Base-by-base conservation (phyloP, 2,888 invertebrate species). In the Erebia palarica region DNA sequence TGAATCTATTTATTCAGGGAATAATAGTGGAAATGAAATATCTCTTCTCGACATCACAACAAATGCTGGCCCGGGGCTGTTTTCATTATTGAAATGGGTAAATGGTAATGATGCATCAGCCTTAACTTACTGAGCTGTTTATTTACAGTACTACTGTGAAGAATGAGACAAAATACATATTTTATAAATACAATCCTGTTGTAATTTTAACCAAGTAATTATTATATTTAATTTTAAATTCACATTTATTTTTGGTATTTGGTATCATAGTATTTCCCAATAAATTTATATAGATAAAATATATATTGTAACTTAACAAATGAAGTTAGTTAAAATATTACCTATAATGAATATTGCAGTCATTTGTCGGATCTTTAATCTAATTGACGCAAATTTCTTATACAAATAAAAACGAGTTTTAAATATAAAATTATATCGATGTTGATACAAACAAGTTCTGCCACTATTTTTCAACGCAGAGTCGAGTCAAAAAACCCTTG, bases 341-440 rank as follows among this genome's bases (percentile, higher is more conserved):
- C 55, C n/a, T 53, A 53, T 53, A 16, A 53, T 8, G 16, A 16
- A 42, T 42, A 44, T 60, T 9, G n/a, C n/a, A 42, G n/a, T n/a
- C 16, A 14, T 42, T 9, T n/a, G 16, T 14, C 16, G 10, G 16
- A 16, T 42, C 60, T 27, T 53, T 61, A 68, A 61, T 61, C 55
- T 68, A 63, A 61, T 55, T 55, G 55, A 63, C 36, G 60, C 53
- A 14, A 47, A 44, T 60, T 49, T 63, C 63, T 63, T 3, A 21
- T 3, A 18, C 14, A 14, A 21, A 65, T 36, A 71, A 69, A 68
- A 72, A 68, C 65, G 61, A 13, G 16, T 61, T 72, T 65, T 72
- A 69, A 68, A 68, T 72, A 72, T 21, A 68, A 49, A 72, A 68
- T 68, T 61, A 65, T 21, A 47, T 47, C 18, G 68, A 61, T 63